Evolutionary conservation across 1,140 invertebrate genomes (phyloP), one percentile per base, ranked within the genome.

Genomic region (Drosophila novamexicana): DNA sequence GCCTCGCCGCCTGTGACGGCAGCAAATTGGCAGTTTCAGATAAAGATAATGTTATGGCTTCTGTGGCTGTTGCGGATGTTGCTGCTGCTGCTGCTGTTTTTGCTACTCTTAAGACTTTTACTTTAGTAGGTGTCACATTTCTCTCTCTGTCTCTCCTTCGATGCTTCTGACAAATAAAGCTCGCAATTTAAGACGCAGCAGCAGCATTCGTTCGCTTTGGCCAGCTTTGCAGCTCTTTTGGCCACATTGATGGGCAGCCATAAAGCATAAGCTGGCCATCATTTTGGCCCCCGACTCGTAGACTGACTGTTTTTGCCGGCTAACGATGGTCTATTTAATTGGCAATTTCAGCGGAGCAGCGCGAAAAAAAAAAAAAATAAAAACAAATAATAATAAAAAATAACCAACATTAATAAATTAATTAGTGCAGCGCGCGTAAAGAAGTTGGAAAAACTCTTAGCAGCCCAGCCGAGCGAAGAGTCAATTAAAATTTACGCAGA

Each of bases 81-180:
- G 67, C 16, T 40, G 42, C 22, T 18, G 59, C 34, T 16, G 22
- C 22, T 22, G 22, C 2, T 22, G 22, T 3, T 22, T 1, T 0
- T n/a, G 50, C 36, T 39, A 44, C 59, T 67, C 62, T 89, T 81
- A 89, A 89, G 64, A 72, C 29, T 32, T 54, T 45, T 66, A 84
- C 70, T 84, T 89, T 89, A 89, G 69, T 77, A 84, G 84, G 84
- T 89, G 84, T 89, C 84, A 88, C 69, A 89, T 88, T 88, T 84
- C 83, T 61, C 58, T 32, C 58, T 32, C 44, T n/a, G 22, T 34
- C 39, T 39, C 10, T n/a, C 12, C 16, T 12, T 49, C 14, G 16
- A 12, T 53, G 63, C 67, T 57, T 70, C 71, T 82, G 63, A 82
- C 74, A 76, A 79, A 88, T 88, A 86, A 86, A 88, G 72, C 77